Base-by-base conservation (phyloP, 2,888 invertebrate genomes). In the Serrognathus titanus region DNA sequence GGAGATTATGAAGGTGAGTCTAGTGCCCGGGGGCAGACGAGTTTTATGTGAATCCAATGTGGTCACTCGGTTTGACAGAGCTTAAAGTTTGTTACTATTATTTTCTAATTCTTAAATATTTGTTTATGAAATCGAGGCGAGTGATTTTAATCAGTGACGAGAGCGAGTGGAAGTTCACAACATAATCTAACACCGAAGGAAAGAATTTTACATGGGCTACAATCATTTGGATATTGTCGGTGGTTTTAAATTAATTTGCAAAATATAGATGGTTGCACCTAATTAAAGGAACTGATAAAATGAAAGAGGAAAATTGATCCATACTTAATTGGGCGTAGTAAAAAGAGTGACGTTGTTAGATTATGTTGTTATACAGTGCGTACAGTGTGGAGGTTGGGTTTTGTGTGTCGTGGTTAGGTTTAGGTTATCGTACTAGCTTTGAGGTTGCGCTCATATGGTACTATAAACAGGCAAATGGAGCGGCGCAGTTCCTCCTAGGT, bases 1-100 rank as follows among this genome's bases (percentile, higher is more conserved):
- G 62, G 96, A 97, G 81, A 92, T 94, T 66, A 97, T 94, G 89
- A 94, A 94, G 92, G 94, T 94, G 86, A 83, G 81, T 73, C 61
- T 43, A 45, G 39, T 38, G 53, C 35, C 56, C 37, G 55, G n/a
- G 16, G 39, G 48, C 39, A 36, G 37, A 41, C 50, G 24, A 45
- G 48, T 46, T 31, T 31, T 6, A 31, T 31, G 24, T 31, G 24
- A 31, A 31, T 31, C 24, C 24, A 7, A 31, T 31, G 24, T 31
- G 24, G 24, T 31, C 24, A 31, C 24, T 31, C 24, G 24, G 24
- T 31, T 31, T 31, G 24, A 31, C 24, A 31, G 24, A 31, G 24
- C 24, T 31, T 31, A 31, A 31, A 31, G 24, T 55, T 57, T 47
- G 40, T 39, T 48, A 36, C n/a, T 39, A 48, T 60, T 55, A 49